Base-by-base conservation (phyloP, 2,113 vertebrate species). In the Pelodiscus sinensis region DNA sequence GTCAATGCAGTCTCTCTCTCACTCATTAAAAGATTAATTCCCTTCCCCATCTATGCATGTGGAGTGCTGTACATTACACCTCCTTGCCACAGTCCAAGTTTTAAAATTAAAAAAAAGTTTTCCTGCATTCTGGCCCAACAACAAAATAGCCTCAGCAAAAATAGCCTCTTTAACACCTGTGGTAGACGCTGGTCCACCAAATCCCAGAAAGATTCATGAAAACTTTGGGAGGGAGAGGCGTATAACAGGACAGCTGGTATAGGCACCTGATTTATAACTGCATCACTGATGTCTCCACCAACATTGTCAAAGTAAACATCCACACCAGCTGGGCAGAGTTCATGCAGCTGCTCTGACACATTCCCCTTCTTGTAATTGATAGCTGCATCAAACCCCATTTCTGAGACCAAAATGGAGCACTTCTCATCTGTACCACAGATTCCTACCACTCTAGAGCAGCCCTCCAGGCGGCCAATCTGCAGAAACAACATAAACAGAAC, bases 301-400 rank as follows among this genome's bases (percentile, higher is more conserved):
- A 99, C 99, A 25, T 99, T 99, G 95, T 99, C 99, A 93, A 99
- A 99, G 96, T 99, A 99, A 91, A 99, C 94, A 90, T 99, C 99
- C 75, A 99, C 98, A 77, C 99, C 99, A 4, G 88, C 92, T 2
- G 99, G 99, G 93, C 99, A 99, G 81, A 97, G 94, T 73, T 98
- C 97, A 84, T 27, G 97, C 12, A 99, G 98, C 71, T 96, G 97
- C 12, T 97, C 88, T 6, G 97, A 91, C 16, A 99, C 95, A 22
- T 98, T 97, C 5, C 90, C 98, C 31, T 95, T 94, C 84, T 98
- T 98, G 96, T 99, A 99, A 98, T 99, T 99, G 89, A 99, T 93
- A 65, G 99, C 99, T 51, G 97, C 97, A 91, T 98, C 98, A 97
- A 99, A 99, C 3, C 98, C 98, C 80, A 99, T 97, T 90, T 99